Evolutionary conservation across 2,797 vertebrate species (phyloP).

Genomic region (Karalla daura): DNA sequence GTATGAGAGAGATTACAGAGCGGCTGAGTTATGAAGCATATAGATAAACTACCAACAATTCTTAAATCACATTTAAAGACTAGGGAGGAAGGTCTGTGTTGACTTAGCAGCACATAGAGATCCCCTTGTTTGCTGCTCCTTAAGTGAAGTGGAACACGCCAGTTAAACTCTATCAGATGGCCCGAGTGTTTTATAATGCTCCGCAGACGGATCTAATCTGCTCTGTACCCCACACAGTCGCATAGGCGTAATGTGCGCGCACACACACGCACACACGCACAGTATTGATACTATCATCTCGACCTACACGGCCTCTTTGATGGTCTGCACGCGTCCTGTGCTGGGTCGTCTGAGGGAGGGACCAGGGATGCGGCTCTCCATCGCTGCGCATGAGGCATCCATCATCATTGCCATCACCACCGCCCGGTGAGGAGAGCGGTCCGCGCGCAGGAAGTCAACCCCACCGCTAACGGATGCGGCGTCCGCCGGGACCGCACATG

Average conservation of each 20-base stretch:
- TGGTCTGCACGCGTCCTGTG: slow-evolving; percentile 63
- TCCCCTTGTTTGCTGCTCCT: slow-evolving; percentile 69
- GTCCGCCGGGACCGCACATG: slow-evolving; percentile 32
- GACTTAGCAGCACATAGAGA: slow-evolving; percentile 68
- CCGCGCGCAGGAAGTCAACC: slow-evolving; percentile 56
- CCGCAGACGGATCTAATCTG: slow-evolving; percentile 73
- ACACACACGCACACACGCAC: slow-evolving; percentile 33
- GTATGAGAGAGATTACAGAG: slow-evolving; percentile 38
- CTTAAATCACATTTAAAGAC: slow-evolving; percentile 56
- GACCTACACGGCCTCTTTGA: slow-evolving; percentile 73
- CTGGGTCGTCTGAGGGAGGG: slow-evolving; percentile 53
- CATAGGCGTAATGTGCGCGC: slow-evolving; percentile 45
- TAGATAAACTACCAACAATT: slow-evolving; percentile 60
- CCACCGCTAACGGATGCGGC: slow-evolving; percentile 39
- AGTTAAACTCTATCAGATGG: slow-evolving; percentile 80
- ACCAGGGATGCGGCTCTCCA: slow-evolving; percentile 52
- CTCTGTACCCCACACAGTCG: slow-evolving; percentile 65
- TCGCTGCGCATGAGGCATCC: slow-evolving; percentile 51
- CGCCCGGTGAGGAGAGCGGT: slow-evolving; percentile 55
- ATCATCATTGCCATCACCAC: slow-evolving; percentile 55
- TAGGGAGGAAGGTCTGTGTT: slow-evolving; percentile 60
- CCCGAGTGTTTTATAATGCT: slow-evolving; percentile 72
- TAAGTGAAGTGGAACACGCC: slow-evolving; percentile 70
- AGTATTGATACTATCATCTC: slow-evolving; percentile 56
- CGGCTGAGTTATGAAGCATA: slow-evolving; percentile 43